Percentiles rank a stretch among this genome's conserved stretches.
phyloP scores from a whole-genome alignment of 2,888 invertebrate genomes.

The Dynastes maya region DNA sequence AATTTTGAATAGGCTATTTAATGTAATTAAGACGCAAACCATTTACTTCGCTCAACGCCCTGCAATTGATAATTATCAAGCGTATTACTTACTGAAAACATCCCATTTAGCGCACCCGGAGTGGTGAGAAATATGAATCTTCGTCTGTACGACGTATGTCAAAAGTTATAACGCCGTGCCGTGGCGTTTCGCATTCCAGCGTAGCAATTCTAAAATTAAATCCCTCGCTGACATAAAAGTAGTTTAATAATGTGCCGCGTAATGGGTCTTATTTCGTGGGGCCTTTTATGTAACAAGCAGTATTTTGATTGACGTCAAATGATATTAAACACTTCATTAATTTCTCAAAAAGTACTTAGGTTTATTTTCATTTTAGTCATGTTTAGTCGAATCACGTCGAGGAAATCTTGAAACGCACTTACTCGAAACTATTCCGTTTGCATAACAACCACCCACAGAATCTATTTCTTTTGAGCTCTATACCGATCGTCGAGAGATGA shows the following conservation, averaged over 20 bases:
- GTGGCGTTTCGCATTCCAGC: neutral
- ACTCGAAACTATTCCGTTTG: slow-evolving; percentile 1
- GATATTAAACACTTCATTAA: slow-evolving; percentile 32
- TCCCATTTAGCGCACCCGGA: no score
- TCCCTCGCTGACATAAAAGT: neutral
- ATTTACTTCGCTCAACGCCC: no score
- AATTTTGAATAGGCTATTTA: no score
- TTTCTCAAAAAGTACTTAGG: slow-evolving; percentile 31
- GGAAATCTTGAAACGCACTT: slow-evolving; percentile 11
- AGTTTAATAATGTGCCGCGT: neutral
- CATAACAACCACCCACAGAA: slow-evolving; percentile 40
- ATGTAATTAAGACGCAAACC: no score
- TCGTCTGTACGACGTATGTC: no score
- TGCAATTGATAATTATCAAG: no score
- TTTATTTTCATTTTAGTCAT: slow-evolving; percentile 43
- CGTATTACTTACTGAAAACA: no score
- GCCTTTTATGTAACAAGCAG: slow-evolving; percentile 5
- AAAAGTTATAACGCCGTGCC: no score
- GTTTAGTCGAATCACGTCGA: neutral
- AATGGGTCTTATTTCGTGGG: slow-evolving; percentile 4
- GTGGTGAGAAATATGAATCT: no score
- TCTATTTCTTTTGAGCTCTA: slow-evolving; percentile 22
- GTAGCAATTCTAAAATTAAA: neutral
- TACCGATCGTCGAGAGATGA: neutral
- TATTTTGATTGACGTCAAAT: slow-evolving; percentile 33